Percentiles rank a stretch among this genome's conserved stretches.
Conservation (phyloP, 2,113 vertebrate genomes). For the Lichenostomus cassidix region DNA sequence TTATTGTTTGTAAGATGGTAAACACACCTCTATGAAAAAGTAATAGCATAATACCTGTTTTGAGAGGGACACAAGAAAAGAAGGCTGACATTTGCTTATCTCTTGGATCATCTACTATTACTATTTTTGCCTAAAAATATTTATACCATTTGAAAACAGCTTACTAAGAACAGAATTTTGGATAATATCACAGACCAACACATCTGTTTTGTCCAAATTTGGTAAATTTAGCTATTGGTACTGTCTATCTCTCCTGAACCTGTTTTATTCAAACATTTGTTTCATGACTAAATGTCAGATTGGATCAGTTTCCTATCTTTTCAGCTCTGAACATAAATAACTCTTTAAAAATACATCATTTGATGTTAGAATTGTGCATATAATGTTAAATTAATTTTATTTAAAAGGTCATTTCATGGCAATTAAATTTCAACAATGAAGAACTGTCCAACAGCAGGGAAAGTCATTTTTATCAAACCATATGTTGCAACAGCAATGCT, state of each 20-base stretch:
- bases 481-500: accelerated
- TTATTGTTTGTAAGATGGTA: not conserved
- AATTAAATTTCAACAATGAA: not conserved
- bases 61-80: not conserved
- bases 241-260: not conserved
- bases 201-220: accelerated
- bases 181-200: not conserved
- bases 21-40: not conserved
- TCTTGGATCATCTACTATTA: not conserved
- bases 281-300: not conserved
- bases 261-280: not conserved
- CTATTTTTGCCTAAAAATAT: not conserved
- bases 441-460: not conserved
- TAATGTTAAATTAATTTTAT: not conserved
- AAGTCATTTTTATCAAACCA: not conserved
- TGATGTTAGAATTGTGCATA: not conserved
- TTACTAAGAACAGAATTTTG: not conserved
- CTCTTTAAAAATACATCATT: not conserved
- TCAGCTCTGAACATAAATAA: not conserved
- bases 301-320: not conserved
- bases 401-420: not conserved
- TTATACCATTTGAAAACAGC: not conserved
- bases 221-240: not conserved
- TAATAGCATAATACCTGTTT: not conserved
- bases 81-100: not conserved